Evolutionary conservation across 2,113 vertebrate genomes (phyloP), one percentile per base, ranked within the genome.

Genomic region (Athene cunicularia): DNA sequence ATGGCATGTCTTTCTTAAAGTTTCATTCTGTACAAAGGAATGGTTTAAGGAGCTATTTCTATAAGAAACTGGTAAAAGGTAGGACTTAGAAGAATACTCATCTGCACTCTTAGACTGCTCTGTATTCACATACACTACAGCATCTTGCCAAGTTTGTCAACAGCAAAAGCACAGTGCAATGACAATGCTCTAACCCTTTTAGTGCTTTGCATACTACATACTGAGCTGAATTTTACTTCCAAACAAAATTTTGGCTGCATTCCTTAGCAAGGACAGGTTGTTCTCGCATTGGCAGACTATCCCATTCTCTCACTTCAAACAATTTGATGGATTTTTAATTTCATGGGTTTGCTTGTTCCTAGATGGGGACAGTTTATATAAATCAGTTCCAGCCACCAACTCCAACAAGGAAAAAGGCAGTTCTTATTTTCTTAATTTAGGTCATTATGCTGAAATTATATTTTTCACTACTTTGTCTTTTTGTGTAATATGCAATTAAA

Each of bases 241-340:
- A 80, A 52, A 92, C 87, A 88, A 68, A 58, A 80, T 87, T 76
- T 49, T 94, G 93, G 66, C 81, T 82, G 43, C 67, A 32, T 94
- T 91, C 77, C 64, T 88, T 41, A 45, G 35, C 8, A 20, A 81
- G 49, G 35, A 82, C 62, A 93, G 58, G 18, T 85, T 91, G 70
- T 95, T 96, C 95, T 94, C 0, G 0, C 43, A 66, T 50, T 93
- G 92, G 76, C 84, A 85, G 60, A 49, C 24, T 64, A n/a, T 76
- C n/a, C 28, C 58, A 58, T 93, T 82, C 66, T 76, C 85, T 80
- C 12, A 2, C 45, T 85, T 75, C 64, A 85, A 95, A 62, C 43
- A 63, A 82, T 70, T 76, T 82, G 81, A 80, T 83, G 50, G 60
- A 56, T 90, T 93, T 96, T 82, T 21, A 85, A 30, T 56, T 70